Base-by-base conservation (phyloP, 2,113 vertebrate genomes). In the Phrynocephalus versicolor region DNA sequence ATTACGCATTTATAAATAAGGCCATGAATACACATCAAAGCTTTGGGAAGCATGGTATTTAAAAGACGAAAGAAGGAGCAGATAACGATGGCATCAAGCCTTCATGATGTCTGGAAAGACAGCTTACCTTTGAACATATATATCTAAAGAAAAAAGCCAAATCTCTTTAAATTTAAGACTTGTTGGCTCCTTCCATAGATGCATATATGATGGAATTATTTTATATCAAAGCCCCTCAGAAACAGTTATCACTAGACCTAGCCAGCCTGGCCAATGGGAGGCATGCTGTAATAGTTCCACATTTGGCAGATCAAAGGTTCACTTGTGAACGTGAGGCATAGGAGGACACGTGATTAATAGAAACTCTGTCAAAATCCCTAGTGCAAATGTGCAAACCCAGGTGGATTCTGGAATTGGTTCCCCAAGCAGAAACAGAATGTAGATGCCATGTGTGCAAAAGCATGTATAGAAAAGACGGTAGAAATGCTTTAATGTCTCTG, bases 11-110 rank as follows among this genome's bases (percentile, higher is more conserved):
- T 2, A 0, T 84, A 91, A 94, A 90, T 83, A 92, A 93, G 88
- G 77, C 71, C 83, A 86, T 83, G 73, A 91, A 86, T n/a, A 80
- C 70, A 91, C 92, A 92, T 93, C 92, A 95, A 94, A 95, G 94
- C 58, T 83, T 88, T 79, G 60, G 51, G 83, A 85, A 41, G 30
- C 64, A 70, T 1, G 0, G 85, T 69, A 25, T 60, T 55, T 65
- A 87, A 82, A 77, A 75, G 90, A 89, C 78, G 84, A 85, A 85
- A 58, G 83, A 82, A 72, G 57, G 88, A 84, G 82, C 45, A 0
- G 0, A 76, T 89, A 88, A 87, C 0, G 4, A 88, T 33, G 77
- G 75, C 51, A 73, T 82, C 1, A 0, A 18, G 64, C 37, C 76
- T 73, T 21, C 3, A 2, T 19, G 33, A 60, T 81, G 73, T 25